These are phyloP conservation scores for Knipowitschia caucasica DNA, from an alignment of 2,797 vertebrate genomes.

Conservation along the genomic window DNA sequence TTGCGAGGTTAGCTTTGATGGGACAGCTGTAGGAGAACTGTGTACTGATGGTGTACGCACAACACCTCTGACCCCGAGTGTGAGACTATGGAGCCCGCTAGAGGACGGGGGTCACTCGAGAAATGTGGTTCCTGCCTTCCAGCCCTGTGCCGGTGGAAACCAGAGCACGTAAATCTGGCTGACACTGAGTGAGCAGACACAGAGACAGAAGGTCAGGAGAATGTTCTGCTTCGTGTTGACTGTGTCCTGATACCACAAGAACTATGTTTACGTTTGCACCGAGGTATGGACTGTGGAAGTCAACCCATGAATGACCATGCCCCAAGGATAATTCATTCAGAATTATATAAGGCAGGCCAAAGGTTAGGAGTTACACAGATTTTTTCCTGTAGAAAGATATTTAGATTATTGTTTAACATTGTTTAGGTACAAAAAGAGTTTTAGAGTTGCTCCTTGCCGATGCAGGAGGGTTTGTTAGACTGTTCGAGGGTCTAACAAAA, in stretches of 20 bases:
- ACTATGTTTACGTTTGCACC: background rate
- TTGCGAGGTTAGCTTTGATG: constrained; percentile 26
- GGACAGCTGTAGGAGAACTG: constrained; percentile 35
- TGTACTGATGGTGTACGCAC: constrained; percentile 20
- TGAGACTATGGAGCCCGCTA: constrained; percentile 25
- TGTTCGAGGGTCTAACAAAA: no score
- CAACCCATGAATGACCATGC: background rate
- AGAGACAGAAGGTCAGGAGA: background rate
- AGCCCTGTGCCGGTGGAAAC: constrained; percentile 24
- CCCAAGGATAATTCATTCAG: background rate
- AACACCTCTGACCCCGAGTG: constrained; percentile 24
- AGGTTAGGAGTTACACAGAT: background rate
- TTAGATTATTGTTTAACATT: no score
- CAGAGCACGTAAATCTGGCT: constrained; percentile 25
- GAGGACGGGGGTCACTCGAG: constrained; percentile 19
- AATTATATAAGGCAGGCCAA: background rate
- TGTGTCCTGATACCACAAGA: background rate
- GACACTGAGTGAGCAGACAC: constrained; percentile 5
- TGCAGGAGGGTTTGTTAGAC: no score
- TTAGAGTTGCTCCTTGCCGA: no score
- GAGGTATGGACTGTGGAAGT: background rate
- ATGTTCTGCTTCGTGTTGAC: constrained; percentile 6
- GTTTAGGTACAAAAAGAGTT: no score
- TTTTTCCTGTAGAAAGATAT: no score
- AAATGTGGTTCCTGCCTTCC: constrained; percentile 24